Evolutionary conservation across 2,888 invertebrate species (phyloP).

Genomic region (Polyommatus iphigenia): DNA sequence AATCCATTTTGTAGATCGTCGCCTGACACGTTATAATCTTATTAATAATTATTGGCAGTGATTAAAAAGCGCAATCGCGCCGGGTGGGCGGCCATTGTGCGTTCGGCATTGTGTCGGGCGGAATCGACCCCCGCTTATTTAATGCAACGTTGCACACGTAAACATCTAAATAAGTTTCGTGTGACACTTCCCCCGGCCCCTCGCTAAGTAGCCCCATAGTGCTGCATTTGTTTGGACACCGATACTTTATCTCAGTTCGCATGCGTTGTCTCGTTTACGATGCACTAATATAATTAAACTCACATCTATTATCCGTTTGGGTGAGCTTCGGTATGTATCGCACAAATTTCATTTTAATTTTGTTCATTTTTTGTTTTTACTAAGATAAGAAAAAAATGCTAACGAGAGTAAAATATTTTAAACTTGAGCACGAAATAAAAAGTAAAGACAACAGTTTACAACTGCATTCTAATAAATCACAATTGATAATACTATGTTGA

Average conservation of each 20-base stretch:
- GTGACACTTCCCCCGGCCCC: constrained; percentile 76
- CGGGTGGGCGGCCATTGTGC: constrained; percentile 56
- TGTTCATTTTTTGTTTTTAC: background rate
- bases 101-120: constrained; percentile 64
- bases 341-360: background rate
- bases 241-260: constrained; percentile 27
- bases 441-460: background rate
- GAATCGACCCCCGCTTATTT: constrained; percentile 71
- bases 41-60: constrained; percentile 29
- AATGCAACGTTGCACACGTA: constrained; percentile 79
- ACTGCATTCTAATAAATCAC: background rate
- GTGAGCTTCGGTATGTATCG: constrained; percentile 2
- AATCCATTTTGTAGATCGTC: constrained; percentile 20
- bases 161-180: constrained; percentile 81
- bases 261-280: constrained; percentile 24
- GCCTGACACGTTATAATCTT: constrained; percentile 13
- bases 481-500: background rate
- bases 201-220: constrained; percentile 77
- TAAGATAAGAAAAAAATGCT: background rate
- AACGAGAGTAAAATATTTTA: background rate
- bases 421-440: background rate
- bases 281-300: constrained; percentile 19
- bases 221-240: constrained; percentile 33
- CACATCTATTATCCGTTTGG: constrained; percentile 4
- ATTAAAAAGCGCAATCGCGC: constrained; percentile 50